Conservation (phyloP, 1,140 invertebrate genomes). For the Vanessa tameamea region DNA sequence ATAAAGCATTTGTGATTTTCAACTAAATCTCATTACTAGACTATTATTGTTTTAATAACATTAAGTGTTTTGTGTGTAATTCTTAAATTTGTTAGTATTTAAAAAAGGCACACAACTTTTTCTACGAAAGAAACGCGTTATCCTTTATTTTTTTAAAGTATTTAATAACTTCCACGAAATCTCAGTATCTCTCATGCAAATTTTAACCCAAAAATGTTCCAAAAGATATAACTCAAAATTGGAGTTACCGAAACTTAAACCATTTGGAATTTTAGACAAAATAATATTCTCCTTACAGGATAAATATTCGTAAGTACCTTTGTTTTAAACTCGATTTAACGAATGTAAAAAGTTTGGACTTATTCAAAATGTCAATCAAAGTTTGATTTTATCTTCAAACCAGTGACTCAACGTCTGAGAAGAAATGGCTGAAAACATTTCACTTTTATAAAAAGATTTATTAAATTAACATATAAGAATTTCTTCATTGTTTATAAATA, state of each 20-base stretch:
- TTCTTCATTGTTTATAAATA: no score
- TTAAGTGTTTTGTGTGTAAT: no score
- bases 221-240: conserved; percentile 45
- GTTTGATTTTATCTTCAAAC: conserved; percentile 14
- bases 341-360: conserved; percentile 38
- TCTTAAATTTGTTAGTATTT: no score
- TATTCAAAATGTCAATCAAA: conserved; percentile 24
- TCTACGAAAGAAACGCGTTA: not conserved
- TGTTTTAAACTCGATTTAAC: conserved; percentile 41
- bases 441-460: no score
- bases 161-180: conserved; percentile 24
- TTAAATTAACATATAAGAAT: no score
- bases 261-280: conserved; percentile 46
- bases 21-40: no score
- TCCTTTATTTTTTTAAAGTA: conserved; percentile 8
- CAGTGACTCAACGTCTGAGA: not conserved
- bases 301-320: conserved; percentile 43
- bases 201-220: conserved; percentile 41
- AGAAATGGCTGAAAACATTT: not conserved
- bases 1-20: no score
- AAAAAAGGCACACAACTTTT: not conserved
- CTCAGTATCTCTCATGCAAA: conserved; percentile 35
- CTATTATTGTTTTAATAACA: no score
- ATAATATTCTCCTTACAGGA: conserved; percentile 40
- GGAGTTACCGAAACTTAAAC: conserved; percentile 40